Conservation (phyloP, 2,113 vertebrate species). For the Proteles cristata region DNA sequence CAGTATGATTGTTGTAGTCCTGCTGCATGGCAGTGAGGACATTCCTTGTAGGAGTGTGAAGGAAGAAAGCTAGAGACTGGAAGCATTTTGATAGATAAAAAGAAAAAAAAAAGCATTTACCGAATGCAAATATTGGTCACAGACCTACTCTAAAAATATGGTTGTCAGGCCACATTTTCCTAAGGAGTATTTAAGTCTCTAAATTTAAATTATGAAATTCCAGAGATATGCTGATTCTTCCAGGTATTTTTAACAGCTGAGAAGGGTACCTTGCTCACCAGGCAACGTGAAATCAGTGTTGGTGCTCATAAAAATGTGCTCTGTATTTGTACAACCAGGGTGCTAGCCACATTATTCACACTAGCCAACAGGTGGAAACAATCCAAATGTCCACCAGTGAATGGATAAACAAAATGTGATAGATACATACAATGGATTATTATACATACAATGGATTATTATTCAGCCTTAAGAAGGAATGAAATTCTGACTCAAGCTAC, state of each 20-base stretch:
- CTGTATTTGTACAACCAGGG: not conserved
- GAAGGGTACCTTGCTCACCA: not conserved
- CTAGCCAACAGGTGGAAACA: not conserved
- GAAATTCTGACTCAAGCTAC: not conserved
- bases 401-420: not conserved
- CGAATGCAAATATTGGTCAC: not conserved
- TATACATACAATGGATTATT: not conserved
- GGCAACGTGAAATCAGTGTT: not conserved
- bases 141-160: slow-evolving; percentile 38
- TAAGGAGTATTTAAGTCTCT: not conserved
- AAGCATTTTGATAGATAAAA: not conserved
- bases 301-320: not conserved
- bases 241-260: not conserved
- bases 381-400: not conserved
- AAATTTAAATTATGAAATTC: slow-evolving; percentile 14
- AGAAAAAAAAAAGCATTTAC: slow-evolving; percentile 6
- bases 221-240: not conserved
- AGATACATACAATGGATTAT: not conserved
- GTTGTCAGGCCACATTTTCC: slow-evolving; percentile 40
- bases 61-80: not conserved
- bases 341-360: not conserved
- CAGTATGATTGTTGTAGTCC: not conserved
- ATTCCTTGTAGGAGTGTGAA: not conserved
- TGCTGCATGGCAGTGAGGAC: not conserved
- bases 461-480: not conserved